These are phyloP conservation scores for Pelecanoides urinatrix DNA, from an alignment of 2,113 vertebrate genomes.

Conservation along the genomic window DNA sequence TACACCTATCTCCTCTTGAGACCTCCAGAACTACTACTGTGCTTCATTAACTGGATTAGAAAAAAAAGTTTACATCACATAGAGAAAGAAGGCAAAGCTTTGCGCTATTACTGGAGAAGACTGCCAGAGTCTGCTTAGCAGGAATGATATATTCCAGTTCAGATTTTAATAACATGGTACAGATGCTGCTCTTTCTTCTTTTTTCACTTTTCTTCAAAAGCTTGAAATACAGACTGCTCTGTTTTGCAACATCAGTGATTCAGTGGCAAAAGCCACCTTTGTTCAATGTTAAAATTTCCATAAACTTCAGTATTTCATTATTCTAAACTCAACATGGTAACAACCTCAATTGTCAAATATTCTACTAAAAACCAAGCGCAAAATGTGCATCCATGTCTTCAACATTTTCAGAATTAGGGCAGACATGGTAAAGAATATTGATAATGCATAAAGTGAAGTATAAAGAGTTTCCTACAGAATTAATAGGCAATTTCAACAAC, in stretches of 20 bases:
- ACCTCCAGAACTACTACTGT: background rate
- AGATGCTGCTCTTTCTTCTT: background rate
- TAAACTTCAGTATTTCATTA: background rate
- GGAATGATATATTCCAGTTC: background rate
- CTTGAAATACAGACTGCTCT: background rate
- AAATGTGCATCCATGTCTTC: background rate
- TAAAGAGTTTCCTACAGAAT: background rate
- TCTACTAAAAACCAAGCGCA: background rate
- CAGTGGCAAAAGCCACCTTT: background rate
- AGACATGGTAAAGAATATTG: background rate
- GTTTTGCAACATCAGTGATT: background rate
- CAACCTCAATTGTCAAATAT: background rate
- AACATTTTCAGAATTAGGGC: background rate
- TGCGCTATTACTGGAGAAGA: background rate
- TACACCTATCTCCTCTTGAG: background rate
- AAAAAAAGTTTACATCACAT: background rate
- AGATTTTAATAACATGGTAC: background rate
- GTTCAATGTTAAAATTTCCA: background rate
- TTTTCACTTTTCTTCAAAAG: background rate
- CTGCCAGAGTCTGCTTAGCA: background rate
- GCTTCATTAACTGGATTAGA: background rate
- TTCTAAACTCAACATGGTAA: background rate
- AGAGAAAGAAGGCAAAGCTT: background rate
- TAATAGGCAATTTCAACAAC: background rate
- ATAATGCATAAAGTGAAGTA: background rate